Conservation (phyloP, 1,140 invertebrate species). For the Drosophila funebris region DNA sequence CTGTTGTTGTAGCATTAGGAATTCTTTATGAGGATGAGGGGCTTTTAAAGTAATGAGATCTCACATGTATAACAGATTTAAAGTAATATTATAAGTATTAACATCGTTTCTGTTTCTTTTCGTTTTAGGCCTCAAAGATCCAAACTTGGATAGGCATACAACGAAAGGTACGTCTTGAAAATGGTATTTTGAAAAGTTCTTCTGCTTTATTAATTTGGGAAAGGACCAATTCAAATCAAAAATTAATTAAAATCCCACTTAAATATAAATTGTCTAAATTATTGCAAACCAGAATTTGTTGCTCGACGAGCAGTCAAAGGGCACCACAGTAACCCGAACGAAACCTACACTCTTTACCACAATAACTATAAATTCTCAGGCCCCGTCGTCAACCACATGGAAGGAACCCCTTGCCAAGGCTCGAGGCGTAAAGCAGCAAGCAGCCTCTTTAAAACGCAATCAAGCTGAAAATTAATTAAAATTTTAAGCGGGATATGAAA, state of each 20-base stretch:
- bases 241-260: constrained; percentile 63
- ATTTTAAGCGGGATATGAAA: constrained; percentile 80
- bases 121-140: constrained; percentile 78
- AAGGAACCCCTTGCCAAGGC: constrained; percentile 13
- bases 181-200: neutral
- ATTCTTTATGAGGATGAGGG: no score
- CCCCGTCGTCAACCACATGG: constrained; percentile 37
- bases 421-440: constrained; percentile 60
- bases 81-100: neutral
- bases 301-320: constrained; percentile 34
- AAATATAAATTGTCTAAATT: constrained; percentile 60
- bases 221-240: constrained; percentile 20
- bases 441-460: constrained; percentile 82
- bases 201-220: neutral
- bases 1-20: neutral
- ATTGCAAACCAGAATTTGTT: constrained; percentile 62
- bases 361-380: constrained; percentile 77
- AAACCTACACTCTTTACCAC: constrained; percentile 46
- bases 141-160: constrained; percentile 75
- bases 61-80: neutral
- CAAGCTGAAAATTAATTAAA: constrained; percentile 84
- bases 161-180: constrained; percentile 62
- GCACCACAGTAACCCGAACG: constrained; percentile 50
- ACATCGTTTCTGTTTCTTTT: neutral
- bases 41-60: no score